A percentile compares a stretch with the other conserved stretches of the same genome.
These are phyloP conservation scores for Phaetusa simplex DNA, from an alignment of 2,113 vertebrate genomes.

Conservation along the genomic window DNA sequence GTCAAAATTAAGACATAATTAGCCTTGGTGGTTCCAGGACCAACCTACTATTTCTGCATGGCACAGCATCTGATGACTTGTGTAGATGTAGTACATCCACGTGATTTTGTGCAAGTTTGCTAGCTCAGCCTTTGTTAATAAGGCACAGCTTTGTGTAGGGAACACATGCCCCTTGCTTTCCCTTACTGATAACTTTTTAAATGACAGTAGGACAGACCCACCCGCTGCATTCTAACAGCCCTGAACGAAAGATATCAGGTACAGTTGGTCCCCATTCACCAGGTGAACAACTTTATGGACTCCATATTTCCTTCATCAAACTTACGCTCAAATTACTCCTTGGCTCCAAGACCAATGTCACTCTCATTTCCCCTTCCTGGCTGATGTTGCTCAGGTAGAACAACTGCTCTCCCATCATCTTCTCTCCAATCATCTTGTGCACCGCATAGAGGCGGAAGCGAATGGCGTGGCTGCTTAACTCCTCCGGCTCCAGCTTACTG, in stretches of 20 bases:
- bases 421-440: slow-evolving; percentile 83
- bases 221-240: neutral
- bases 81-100: neutral
- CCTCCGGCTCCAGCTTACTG: slow-evolving; percentile 78
- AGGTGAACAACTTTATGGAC: neutral
- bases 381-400: slow-evolving; percentile 80
- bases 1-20: neutral
- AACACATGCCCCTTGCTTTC: neutral
- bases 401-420: slow-evolving; percentile 94
- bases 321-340: slow-evolving; percentile 90
- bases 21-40: neutral
- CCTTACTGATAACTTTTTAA: neutral
- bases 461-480: slow-evolving; percentile 79
- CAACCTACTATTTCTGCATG: neutral
- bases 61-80: neutral
- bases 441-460: slow-evolving; percentile 92
- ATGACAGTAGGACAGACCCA: neutral
- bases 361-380: slow-evolving; percentile 73
- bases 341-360: slow-evolving; percentile 87
- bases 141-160: neutral
- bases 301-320: neutral
- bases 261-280: neutral
- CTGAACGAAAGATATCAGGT: neutral
- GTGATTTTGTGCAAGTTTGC: neutral
- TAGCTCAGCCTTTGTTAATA: neutral